Conservation (phyloP, 2,888 invertebrate genomes). For the Criorhina ranunculi region DNA sequence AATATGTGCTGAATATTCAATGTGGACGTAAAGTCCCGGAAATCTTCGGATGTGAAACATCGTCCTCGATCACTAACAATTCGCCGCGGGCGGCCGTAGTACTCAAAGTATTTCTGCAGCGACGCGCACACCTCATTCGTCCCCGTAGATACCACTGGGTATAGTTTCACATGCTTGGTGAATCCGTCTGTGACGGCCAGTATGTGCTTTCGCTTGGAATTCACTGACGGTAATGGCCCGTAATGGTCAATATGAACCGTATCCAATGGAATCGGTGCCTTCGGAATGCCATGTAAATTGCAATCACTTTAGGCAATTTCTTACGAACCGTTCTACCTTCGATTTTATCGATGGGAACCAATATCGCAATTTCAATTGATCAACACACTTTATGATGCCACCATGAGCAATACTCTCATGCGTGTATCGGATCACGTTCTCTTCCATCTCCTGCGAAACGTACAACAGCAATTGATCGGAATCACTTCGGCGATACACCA, state of each 20-base stretch:
- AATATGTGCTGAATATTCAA: constrained; percentile 77
- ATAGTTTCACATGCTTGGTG: constrained; percentile 14
- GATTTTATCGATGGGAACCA: constrained; percentile 82
- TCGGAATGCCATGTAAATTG: not conserved
- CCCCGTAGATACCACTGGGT: constrained; percentile 18
- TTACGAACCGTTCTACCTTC: constrained; percentile 82
- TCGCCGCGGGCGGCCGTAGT: constrained; percentile 38
- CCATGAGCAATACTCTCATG: constrained; percentile 34
- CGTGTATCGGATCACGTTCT: constrained; percentile 11
- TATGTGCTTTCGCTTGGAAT: constrained; percentile 17
- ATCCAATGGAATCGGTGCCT: constrained; percentile 7
- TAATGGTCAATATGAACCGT: constrained; percentile 13
- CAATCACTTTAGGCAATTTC: constrained; percentile 81
- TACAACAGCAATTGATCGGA: constrained; percentile 21
- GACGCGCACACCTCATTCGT: constrained; percentile 34
- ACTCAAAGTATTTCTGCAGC: constrained; percentile 22
- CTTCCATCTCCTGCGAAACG: constrained; percentile 24
- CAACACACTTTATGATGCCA: constrained; percentile 33
- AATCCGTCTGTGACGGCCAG: constrained; percentile 10
- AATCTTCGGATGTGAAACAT: constrained; percentile 52
- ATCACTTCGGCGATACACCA: too few species aligned
- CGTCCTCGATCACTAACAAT: constrained; percentile 77
- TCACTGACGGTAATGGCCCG: constrained; percentile 5
- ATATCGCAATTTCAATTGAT: constrained; percentile 78
- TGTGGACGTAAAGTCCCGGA: constrained; percentile 52